A percentile compares a stretch with the other conserved stretches of the same genome.
Conservation (phyloP, 2,797 vertebrate genomes). For the Acipenser transmontanus region DNA sequence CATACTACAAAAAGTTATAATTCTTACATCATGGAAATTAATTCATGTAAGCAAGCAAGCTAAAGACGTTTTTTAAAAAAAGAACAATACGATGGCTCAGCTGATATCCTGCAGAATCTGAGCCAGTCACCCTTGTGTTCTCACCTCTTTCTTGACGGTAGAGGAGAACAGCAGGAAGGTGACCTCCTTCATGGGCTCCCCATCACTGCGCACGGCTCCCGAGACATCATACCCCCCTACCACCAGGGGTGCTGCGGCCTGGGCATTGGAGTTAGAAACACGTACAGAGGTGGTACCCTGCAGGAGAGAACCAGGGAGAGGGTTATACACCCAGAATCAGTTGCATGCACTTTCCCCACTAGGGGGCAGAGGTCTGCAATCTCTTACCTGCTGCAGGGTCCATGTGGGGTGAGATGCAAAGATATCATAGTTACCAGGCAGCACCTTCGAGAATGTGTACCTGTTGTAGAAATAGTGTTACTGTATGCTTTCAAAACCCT, state of each 20-base stretch:
- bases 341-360: too few relatives aligned
- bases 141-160: constrained; percentile 74
- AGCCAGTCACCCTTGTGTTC: constrained; percentile 1
- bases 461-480: constrained; percentile 45
- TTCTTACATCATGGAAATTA: too few relatives aligned
- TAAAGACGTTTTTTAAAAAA: too few relatives aligned
- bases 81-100: too few relatives aligned
- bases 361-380: too few relatives aligned
- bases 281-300: constrained; percentile 75
- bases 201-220: constrained; percentile 89
- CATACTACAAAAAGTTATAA: too few relatives aligned
- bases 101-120: too few relatives aligned
- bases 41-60: too few relatives aligned
- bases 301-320: constrained; percentile 13
- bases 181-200: constrained; percentile 96
- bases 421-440: constrained; percentile 88
- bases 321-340: too few relatives aligned
- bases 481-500: too few relatives aligned
- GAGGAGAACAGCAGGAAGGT: constrained; percentile 92
- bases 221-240: constrained; percentile 93
- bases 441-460: constrained; percentile 88
- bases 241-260: constrained; percentile 68
- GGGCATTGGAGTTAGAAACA: constrained; percentile 81
- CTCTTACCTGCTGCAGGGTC: constrained; percentile 80
- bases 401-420: constrained; percentile 84